A percentile compares a stretch with the other conserved stretches of the same genome.
These are phyloP conservation scores for Crioceris asparagi DNA, from an alignment of 2,888 invertebrate genomes.

Conservation along the genomic window DNA sequence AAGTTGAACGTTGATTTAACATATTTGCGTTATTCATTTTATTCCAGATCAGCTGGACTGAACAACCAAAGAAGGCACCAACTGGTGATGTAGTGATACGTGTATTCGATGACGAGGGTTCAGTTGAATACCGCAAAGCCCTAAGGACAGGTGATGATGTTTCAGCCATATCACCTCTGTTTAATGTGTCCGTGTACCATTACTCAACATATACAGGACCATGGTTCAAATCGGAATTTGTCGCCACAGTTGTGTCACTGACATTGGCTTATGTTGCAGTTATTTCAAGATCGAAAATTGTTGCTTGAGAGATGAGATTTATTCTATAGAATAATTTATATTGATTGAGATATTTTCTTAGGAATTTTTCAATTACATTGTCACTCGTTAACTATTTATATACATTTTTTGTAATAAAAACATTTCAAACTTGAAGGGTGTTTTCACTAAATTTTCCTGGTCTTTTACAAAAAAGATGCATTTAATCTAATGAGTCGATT, in stretches of 20 bases:
- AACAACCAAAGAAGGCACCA: conserved; percentile 71
- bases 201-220: conserved; percentile 82
- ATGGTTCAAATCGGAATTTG: conserved; percentile 84
- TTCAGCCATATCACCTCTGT: conserved; percentile 54
- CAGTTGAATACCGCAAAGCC: conserved; percentile 74
- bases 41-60: conserved; percentile 81
- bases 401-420: no score
- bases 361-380: no score
- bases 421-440: no score
- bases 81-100: conserved; percentile 72
- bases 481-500: no score
- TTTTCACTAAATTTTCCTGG: no score
- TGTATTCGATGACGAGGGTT: conserved; percentile 88
- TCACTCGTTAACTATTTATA: no score
- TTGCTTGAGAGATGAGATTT: no score
- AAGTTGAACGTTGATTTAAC: no score
- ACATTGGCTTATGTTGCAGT: conserved; percentile 80
- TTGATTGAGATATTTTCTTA: no score
- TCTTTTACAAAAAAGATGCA: no score
- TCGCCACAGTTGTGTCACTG: conserved; percentile 69
- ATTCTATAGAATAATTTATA: no score
- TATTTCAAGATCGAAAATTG: conserved; percentile 72
- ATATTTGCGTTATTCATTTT: conserved; percentile 6
- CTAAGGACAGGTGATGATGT: conserved; percentile 61
- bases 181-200: conserved; percentile 61